These are phyloP conservation scores for Apis mellifera DNA, from an alignment of 1,140 invertebrate species.

Conservation along the genomic window DNA sequence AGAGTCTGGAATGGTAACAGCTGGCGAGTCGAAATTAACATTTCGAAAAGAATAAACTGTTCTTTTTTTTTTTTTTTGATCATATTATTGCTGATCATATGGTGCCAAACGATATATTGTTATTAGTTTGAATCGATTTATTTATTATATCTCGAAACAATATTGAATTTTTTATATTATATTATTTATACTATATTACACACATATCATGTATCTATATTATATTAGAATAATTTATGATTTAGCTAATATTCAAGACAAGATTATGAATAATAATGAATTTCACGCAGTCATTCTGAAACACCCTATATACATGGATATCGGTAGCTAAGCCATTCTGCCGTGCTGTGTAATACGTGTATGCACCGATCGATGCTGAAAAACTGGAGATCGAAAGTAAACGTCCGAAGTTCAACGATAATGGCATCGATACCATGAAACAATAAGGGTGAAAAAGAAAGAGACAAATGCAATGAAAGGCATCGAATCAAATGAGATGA, in stretches of 20 bases:
- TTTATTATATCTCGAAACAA: too few species aligned
- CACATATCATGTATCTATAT: too few species aligned
- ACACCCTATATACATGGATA: neutral
- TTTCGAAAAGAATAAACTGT: neutral
- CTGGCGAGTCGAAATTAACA: constrained; percentile 24
- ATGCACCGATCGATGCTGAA: constrained; percentile 17
- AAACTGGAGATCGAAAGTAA: constrained; percentile 37
- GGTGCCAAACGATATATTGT: neutral
- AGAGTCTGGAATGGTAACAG: constrained; percentile 16
- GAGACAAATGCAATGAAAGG: neutral
- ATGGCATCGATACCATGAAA: neutral
- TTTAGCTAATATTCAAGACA: too few species aligned
- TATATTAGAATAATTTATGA: too few species aligned
- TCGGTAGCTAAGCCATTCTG: neutral
- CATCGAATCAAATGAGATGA: neutral
- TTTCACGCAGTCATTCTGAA: neutral
- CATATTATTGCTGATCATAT: constrained; percentile 6
- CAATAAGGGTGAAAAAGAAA: neutral
- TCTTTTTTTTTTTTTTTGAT: constrained; percentile 27
- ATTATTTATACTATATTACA: too few species aligned
- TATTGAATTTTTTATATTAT: too few species aligned
- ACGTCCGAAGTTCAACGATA: constrained; percentile 39
- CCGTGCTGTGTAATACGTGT: constrained; percentile 9
- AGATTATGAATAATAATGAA: neutral
- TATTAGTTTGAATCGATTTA: too few species aligned